These are phyloP conservation scores for Morone chrysops DNA, from an alignment of 2,113 vertebrate species.

Conservation along the genomic window DNA sequence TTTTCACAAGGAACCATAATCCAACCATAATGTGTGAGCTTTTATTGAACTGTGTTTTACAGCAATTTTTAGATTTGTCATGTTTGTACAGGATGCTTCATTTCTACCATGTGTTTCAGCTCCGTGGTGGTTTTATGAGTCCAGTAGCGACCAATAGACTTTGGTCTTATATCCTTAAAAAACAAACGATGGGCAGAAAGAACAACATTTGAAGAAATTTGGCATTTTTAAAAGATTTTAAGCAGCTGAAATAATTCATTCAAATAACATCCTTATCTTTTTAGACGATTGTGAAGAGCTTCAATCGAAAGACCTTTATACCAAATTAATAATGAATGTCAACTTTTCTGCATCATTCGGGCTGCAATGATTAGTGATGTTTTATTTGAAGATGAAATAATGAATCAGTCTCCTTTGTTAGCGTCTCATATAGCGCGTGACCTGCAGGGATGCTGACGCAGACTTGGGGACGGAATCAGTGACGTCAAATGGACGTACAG, in stretches of 20 bases:
- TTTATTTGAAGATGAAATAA: not conserved
- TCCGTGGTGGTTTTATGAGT: not conserved
- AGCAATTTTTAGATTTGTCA: not conserved
- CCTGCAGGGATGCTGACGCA: slow-evolving; percentile 30
- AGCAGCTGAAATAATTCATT: not conserved
- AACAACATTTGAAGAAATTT: too few relatives aligned
- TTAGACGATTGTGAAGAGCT: not conserved
- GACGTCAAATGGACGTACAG: slow-evolving; percentile 50
- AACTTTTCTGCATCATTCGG: not conserved
- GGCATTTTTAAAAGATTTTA: too few relatives aligned
- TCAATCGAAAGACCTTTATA: not conserved
- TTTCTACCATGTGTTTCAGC: not conserved
- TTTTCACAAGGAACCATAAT: not conserved
- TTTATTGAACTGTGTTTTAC: not conserved
- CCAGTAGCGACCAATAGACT: not conserved
- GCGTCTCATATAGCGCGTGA: slow-evolving; percentile 26
- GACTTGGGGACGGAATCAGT: slow-evolving; percentile 12
- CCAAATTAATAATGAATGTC: not conserved
- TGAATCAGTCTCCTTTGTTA: slow-evolving; percentile 16
- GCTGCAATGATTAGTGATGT: not conserved
- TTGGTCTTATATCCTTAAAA: not conserved
- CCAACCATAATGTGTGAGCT: not conserved
- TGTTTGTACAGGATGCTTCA: not conserved
- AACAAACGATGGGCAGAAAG: too few relatives aligned
- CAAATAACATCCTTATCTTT: not conserved